phyloP scores from a whole-genome alignment of 2,797 vertebrate genomes.

The Acipenser transmontanus region DNA sequence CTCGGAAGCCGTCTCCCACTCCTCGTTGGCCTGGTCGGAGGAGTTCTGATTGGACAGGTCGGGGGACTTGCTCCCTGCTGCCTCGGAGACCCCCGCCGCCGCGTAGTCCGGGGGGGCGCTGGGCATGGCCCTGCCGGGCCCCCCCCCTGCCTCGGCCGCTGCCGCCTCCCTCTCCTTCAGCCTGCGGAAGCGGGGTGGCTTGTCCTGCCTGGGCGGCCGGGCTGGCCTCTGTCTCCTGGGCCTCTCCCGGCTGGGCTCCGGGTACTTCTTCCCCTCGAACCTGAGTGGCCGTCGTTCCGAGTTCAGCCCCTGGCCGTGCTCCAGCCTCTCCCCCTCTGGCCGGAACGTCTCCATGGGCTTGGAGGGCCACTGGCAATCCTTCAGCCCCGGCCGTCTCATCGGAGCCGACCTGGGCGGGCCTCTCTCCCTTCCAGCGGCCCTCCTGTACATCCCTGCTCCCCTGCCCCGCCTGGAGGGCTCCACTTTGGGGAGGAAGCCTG shows the following conservation, averaged over 20 bases:
- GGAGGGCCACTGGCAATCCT: constrained; percentile 75
- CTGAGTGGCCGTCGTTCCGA: constrained; percentile 63
- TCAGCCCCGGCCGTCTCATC: constrained; percentile 66
- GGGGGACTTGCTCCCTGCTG: constrained; percentile 88
- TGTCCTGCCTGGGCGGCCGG: constrained; percentile 90
- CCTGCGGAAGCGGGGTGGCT: constrained; percentile 88
- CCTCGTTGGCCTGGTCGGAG: constrained; percentile 97
- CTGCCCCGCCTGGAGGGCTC: constrained; percentile 88
- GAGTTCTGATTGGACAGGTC: constrained; percentile 98
- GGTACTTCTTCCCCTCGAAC: constrained; percentile 83
- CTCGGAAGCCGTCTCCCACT: constrained; percentile 97
- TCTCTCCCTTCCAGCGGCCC: constrained; percentile 75
- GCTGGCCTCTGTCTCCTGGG: constrained; percentile 86
- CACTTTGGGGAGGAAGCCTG: constrained; percentile 92
- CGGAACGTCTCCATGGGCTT: constrained; percentile 77
- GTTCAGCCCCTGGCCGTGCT: constrained; percentile 55
- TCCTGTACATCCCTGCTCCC: constrained; percentile 75
- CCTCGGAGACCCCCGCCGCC: constrained; percentile 49
- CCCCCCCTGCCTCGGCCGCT: constrained; percentile 43
- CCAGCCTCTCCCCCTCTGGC: constrained; percentile 73
- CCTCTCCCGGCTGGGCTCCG: constrained; percentile 70
- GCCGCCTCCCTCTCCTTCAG: constrained; percentile 80
- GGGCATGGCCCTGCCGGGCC: constrained; percentile 37
- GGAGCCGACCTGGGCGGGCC: constrained; percentile 74
- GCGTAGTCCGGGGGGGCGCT: constrained; percentile 35